Evolutionary conservation across 23 tunicate species (phyloP), one percentile per base, ranked within the genome.

Genomic region (Phallusia fumigata): DNA sequence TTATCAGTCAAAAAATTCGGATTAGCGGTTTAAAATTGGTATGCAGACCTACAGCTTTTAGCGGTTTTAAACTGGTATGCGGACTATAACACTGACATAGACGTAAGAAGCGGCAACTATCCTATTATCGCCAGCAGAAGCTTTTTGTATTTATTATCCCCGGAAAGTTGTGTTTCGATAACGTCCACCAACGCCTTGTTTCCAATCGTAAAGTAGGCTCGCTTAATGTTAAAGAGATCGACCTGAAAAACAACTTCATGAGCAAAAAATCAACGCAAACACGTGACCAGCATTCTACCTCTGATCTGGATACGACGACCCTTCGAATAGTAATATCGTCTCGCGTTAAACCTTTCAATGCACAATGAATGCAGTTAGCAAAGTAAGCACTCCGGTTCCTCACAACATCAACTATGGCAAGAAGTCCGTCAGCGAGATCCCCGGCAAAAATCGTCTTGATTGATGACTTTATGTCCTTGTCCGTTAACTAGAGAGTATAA

Each of bases 361-460:
- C 88, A n/a, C 52, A n/a, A 15, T 53, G 30, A 12, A 85, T 49
- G 31, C 76, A n/a, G 19, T 44, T 74, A 0, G 86, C 86, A 32
- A 83, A 83, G 79, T 69, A 83, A 18, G 49, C 36, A 18, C 58
- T 79, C 26, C 53, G 33, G 65, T 83, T 47, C 18, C 47, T 32
- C 19, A 65, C 65, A 31, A 83, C 76, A 31, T 83, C 80, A 15
- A 83, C 80, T 16, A 83, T 83, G 0, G 86, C 86, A 0, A 45
- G 52, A 31, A 83, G 31, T 24, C 80, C 80, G 8, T 75, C 80
- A 73, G 52, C 80, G 21, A 47, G 24, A 75, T 83, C 86, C 19
- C 80, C 86, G 45, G 80, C 76, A 83, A 83, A 83, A 53, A 73
- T 80, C 0, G 64, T 44, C 31, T 40, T 32, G 36, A 83, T 53